Conservation (phyloP, 2,888 invertebrate genomes). For the Drosophila hamatofila region DNA sequence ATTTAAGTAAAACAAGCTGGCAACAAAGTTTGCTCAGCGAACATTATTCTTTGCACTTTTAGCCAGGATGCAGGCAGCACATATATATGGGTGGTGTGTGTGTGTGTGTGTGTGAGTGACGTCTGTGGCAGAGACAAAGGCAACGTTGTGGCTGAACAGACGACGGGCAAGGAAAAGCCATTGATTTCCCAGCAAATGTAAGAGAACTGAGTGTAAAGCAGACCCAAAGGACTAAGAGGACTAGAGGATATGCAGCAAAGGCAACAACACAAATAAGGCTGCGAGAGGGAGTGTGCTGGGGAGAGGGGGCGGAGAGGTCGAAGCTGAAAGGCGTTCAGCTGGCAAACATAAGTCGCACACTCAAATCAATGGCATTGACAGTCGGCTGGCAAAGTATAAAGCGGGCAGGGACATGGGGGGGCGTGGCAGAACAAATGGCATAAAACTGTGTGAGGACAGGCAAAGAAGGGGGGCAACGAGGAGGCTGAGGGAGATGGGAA, state of each 20-base stretch:
- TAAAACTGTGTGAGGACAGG: background rate
- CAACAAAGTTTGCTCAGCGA: constrained; percentile 67
- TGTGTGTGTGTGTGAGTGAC: constrained; percentile 25
- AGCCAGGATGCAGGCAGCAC: constrained; percentile 26
- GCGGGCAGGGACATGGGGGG: background rate
- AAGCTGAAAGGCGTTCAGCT: constrained; percentile 73
- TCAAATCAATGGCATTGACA: constrained; percentile 78
- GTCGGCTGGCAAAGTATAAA: constrained; percentile 44
- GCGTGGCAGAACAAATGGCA: constrained; percentile 9
- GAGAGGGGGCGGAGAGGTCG: background rate
- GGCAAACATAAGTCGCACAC: constrained; percentile 79
- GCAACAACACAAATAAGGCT: constrained; percentile 13
- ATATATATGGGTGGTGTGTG: background rate
- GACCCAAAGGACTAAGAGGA: constrained; percentile 42
- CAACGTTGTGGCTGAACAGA: constrained; percentile 36
- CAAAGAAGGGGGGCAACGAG: background rate
- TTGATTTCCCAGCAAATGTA: constrained; percentile 63
- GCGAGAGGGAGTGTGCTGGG: background rate
- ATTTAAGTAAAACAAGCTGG: constrained; percentile 72
- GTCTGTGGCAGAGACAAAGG: constrained; percentile 46
- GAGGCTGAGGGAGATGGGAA: background rate
- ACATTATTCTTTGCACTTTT: constrained; percentile 56
- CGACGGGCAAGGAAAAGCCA: constrained; percentile 52
- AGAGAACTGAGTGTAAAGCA: constrained; percentile 15
- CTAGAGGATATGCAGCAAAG: constrained; percentile 31